phyloP scores from a whole-genome alignment of 2,113 vertebrate genomes.

The Tiliqua scincoides region DNA sequence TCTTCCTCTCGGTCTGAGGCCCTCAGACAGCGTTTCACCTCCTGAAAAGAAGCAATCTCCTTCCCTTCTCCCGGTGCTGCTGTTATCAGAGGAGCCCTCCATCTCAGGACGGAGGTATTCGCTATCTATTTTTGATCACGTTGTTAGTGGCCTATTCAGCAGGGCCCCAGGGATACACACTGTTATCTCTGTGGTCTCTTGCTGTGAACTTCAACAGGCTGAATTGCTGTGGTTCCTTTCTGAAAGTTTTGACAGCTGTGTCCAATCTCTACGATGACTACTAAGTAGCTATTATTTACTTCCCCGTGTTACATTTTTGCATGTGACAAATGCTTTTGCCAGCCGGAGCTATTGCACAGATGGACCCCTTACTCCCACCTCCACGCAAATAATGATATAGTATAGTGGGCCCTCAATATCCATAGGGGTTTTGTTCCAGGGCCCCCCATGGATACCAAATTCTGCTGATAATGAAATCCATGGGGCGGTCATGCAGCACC shows the following conservation, averaged over 20 bases:
- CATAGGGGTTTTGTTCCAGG: no score
- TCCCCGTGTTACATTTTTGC: background rate
- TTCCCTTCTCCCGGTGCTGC: background rate
- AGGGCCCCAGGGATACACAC: constrained; percentile 54
- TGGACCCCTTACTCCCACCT: background rate
- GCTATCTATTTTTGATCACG: constrained; percentile 54
- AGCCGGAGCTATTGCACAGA: background rate
- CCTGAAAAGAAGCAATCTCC: constrained; percentile 10
- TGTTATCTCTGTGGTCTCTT: constrained; percentile 53
- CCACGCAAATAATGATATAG: background rate
- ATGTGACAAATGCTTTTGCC: background rate
- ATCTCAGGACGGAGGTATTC: constrained; percentile 5
- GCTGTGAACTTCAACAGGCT: constrained; percentile 11
- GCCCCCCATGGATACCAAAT: no score
- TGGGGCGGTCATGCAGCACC: no score
- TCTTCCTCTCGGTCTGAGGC: background rate
- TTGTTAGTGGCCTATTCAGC: constrained; percentile 42
- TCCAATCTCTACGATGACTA: background rate
- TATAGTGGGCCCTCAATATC: no score
- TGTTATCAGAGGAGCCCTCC: constrained; percentile 22
- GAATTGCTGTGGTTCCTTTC: constrained; percentile 21
- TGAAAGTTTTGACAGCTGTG: constrained; percentile 25
- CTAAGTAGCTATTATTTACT: background rate
- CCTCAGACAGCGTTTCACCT: constrained; percentile 8
- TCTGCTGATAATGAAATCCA: no score